These are phyloP conservation scores for Agrilus planipennis DNA, from an alignment of 1,140 invertebrate species.

Conservation along the genomic window DNA sequence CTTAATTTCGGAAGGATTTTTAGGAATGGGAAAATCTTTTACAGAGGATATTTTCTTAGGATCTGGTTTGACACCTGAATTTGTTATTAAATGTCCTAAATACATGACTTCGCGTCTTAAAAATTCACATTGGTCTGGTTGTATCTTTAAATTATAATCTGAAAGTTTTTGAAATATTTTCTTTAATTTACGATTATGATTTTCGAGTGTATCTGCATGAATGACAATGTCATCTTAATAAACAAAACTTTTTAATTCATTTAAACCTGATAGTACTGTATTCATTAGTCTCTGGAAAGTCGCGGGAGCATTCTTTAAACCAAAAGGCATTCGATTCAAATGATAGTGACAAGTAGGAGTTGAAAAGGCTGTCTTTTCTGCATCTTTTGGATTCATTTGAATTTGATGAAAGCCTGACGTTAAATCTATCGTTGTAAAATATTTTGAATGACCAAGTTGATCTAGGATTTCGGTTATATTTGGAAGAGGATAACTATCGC, in stretches of 20 bases:
- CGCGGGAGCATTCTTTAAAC: slow-evolving; percentile 10
- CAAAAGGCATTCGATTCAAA: slow-evolving; percentile 11
- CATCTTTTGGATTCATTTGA: too few relatives aligned
- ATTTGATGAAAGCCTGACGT: too few relatives aligned
- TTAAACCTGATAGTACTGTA: slow-evolving; percentile 9
- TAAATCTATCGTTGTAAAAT: too few relatives aligned
- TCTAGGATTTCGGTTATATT: slow-evolving; percentile 37
- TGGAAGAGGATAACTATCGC: slow-evolving; percentile 37
- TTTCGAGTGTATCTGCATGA: too few relatives aligned
- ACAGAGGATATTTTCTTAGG: slow-evolving; percentile 14
- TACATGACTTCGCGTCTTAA: slow-evolving; percentile 11
- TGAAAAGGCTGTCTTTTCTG: too few relatives aligned
- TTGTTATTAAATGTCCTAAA: slow-evolving; percentile 12
- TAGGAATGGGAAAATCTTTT: slow-evolving; percentile 11
- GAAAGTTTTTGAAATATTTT: too few relatives aligned
- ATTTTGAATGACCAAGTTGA: slow-evolving; percentile 30
- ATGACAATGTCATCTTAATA: too few relatives aligned
- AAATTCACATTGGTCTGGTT: slow-evolving; percentile 15
- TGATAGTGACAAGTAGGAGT: background rate
- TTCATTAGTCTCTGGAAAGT: slow-evolving; percentile 12
- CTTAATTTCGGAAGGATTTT: too few relatives aligned
- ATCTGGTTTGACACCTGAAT: slow-evolving; percentile 9
- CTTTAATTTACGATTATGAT: too few relatives aligned
- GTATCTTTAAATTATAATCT: slow-evolving; percentile 24
- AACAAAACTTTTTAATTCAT: slow-evolving; percentile 35